Base-by-base conservation (phyloP, 2,113 vertebrate species). In the Malaclemys terrapin region DNA sequence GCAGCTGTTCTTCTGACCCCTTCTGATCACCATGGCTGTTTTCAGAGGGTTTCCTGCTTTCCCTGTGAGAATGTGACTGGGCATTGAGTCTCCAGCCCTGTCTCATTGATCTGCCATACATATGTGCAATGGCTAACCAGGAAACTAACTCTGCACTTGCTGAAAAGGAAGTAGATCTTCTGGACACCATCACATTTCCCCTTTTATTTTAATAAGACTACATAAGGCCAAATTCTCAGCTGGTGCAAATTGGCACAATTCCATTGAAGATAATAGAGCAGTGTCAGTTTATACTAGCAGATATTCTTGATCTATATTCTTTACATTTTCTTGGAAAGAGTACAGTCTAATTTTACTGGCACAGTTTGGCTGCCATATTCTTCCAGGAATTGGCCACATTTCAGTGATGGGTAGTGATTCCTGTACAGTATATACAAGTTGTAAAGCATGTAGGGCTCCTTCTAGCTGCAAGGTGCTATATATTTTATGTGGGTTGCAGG, bases 321-420 rank as follows among this genome's bases (percentile, higher is more conserved):
- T 84, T 35, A 42, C 11, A 83, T 89, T 85, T 56, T 5, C 87
- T 90, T 50, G 38, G 38, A 82, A 47, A 72, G 84, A 86, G 38
- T 85, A 42, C 89, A 75, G 45, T n/a, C 89, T 90, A 59, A 54
- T 89, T 90, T 94, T 82, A 85, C 80, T 85, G 47, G 87, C 87
- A 76, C 59, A 59, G 19, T 94, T 94, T 93, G 88, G 47, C 2
- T 1, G 54, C 49, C 54, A 84, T 20, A 2, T 91, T 80, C 82
- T 94, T 35, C 95, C 80, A 88, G 75, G 29, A 54, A 69, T 84
- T 89, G 88, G 80, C 80, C 82, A 83, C n/a, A n/a, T 82, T 93
- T 88, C 80, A 47, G 45, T 82, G 83, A 38, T 89, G 80, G 72
- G 62, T 92, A 89, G 69, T 90, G 83, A 84, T 47, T 24, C 80